Percentiles rank a stretch among this genome's conserved stretches.
phyloP scores from a whole-genome alignment of 2,797 vertebrate species.

The Squalus acanthias region DNA sequence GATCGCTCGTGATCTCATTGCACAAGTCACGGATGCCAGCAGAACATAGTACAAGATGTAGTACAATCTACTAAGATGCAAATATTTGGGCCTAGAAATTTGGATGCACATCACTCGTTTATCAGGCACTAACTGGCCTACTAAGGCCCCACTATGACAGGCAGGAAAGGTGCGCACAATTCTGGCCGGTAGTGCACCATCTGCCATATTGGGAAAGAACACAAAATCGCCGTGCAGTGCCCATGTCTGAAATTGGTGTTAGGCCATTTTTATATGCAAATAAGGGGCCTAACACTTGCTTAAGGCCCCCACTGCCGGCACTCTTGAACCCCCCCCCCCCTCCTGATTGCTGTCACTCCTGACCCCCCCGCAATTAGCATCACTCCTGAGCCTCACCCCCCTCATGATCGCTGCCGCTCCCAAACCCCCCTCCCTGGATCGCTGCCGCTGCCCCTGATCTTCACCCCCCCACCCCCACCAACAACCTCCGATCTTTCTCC shows the following conservation, averaged over 20 bases:
- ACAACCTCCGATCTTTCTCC: no score
- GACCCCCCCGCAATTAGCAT: no score
- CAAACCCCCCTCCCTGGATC: no score
- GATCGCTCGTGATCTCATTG: neutral
- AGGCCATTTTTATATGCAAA: neutral
- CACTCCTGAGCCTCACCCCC: no score
- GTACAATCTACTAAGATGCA: neutral
- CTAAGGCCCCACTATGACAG: neutral
- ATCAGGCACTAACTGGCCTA: neutral
- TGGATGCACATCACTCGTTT: neutral
- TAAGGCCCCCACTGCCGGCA: neutral
- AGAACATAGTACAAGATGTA: neutral
- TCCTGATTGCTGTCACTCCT: no score
- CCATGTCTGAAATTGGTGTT: neutral
- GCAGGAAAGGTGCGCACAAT: neutral
- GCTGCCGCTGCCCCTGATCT: no score
- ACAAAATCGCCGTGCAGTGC: neutral
- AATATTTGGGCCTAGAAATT: neutral
- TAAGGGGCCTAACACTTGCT: neutral
- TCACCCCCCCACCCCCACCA: no score
- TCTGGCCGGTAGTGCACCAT: neutral
- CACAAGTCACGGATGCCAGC: neutral
- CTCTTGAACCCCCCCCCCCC: no score
- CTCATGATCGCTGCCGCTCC: no score
- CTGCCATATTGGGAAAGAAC: neutral